Base-by-base conservation (phyloP, 2,888 invertebrate genomes). In the Tenthredo mesomela region DNA sequence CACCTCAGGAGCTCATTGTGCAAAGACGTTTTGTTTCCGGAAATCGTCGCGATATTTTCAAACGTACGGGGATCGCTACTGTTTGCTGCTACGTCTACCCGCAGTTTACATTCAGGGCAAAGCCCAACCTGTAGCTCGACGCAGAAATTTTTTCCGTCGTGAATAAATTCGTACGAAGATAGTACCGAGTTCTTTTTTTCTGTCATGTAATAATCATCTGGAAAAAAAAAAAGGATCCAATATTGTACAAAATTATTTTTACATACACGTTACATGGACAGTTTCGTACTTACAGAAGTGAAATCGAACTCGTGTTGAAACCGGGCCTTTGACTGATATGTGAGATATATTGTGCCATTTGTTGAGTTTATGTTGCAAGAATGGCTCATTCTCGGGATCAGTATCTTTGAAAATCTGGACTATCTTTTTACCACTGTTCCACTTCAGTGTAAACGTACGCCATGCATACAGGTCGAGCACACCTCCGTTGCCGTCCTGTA, bases 81-180 rank as follows among this genome's bases (percentile, higher is more conserved):
- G 0, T 0, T 6, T 4, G 58, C 82, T 6, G 84, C 6, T 9
- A 89, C 70, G 10, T 43, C 15, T 6, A 90, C 25, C 0, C 85
- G 21, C 18, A 89, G 65, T 1, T 84, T 15, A 50, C 91, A 91
- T 6, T 86, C 54, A 7, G 83, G 33, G 40, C 91, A 91, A 12
- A 91, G 77, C 5, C 88, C 89, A 18, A 90, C 78, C 0, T 86
- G 54, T 85, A 91, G 85, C 82, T 89, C 86, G 7, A 90, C 18
- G 78, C 91, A 91, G 2, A 90, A 21, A 5, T 71, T 85, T 4
- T 2, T 12, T 1, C 75, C 43, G 10, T 33, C 3, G 6, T 83
- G 5, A 61, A 54, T 3, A 25, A 87, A 75, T 40, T 9, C 6
- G 6, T 88, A 85, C 80, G 88, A 89, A 0, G 43, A 78, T 2